A percentile compares a stretch with the other conserved stretches of the same genome.
These are phyloP conservation scores for Cataglyphis albicans DNA, from an alignment of 2,888 invertebrate species.

Conservation along the genomic window DNA sequence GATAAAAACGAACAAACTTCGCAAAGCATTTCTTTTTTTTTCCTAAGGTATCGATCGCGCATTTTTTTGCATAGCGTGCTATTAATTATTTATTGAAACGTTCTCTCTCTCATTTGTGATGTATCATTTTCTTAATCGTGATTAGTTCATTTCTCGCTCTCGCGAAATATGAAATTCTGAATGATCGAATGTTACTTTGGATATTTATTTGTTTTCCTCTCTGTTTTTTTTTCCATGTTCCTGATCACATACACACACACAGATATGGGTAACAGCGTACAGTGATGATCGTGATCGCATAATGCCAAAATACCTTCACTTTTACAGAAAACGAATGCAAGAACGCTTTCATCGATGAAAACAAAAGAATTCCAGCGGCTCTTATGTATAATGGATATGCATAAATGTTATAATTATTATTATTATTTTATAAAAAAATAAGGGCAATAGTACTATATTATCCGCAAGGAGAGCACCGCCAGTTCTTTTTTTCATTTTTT, in stretches of 20 bases:
- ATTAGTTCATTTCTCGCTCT: constrained; percentile 4
- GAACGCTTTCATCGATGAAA: constrained; percentile 82
- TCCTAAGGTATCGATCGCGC: not conserved
- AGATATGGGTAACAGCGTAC: constrained; percentile 80
- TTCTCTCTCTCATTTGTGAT: constrained; percentile 1
- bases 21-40: constrained; percentile 42
- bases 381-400: constrained; percentile 81
- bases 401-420: constrained; percentile 76
- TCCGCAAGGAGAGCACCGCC: constrained; percentile 79
- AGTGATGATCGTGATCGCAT: constrained; percentile 79
- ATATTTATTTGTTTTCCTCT: constrained; percentile 73
- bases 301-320: constrained; percentile 79
- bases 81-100: constrained; percentile 20
- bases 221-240: constrained; percentile 78
- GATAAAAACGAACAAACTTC: constrained; percentile 69
- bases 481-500: constrained; percentile 68
- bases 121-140: not conserved
- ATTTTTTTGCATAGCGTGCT: constrained; percentile 16
- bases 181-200: constrained; percentile 49
- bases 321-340: constrained; percentile 84
- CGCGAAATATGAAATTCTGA: constrained; percentile 21
- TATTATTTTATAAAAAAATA: constrained; percentile 62
- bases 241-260: constrained; percentile 79
- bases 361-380: constrained; percentile 80
- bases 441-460: constrained; percentile 81